These are phyloP conservation scores for Lagorchestes hirsutus DNA, from an alignment of 2,797 vertebrate species.

Conservation along the genomic window DNA sequence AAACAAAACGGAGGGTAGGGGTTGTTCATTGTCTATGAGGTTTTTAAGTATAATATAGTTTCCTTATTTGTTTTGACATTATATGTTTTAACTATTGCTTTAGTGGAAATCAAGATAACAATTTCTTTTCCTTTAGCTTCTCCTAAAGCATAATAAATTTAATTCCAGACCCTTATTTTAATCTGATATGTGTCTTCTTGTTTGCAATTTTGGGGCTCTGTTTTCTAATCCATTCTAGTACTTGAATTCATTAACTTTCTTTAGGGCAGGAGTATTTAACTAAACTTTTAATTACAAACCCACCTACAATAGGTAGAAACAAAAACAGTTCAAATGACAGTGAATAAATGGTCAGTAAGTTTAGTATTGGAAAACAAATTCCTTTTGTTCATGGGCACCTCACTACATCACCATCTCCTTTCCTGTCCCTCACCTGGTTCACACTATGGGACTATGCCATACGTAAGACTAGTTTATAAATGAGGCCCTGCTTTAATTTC, in stretches of 20 bases:
- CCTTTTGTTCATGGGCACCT: neutral
- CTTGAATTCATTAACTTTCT: neutral
- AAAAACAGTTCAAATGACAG: conserved; percentile 63
- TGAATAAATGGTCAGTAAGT: conserved; percentile 57
- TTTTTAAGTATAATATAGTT: too few relatives aligned
- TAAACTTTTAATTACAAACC: conserved; percentile 72
- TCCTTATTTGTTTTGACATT: too few relatives aligned
- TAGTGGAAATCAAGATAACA: neutral
- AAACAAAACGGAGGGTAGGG: too few relatives aligned
- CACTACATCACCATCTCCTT: neutral
- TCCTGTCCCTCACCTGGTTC: neutral
- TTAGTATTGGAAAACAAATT: conserved; percentile 44
- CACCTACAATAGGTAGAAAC: conserved; percentile 74
- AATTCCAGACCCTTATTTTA: neutral
- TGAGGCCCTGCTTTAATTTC: neutral
- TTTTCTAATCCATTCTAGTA: neutral
- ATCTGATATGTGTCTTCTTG: neutral
- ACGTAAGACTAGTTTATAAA: neutral
- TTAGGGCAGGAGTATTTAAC: conserved; percentile 75
- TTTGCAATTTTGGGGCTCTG: neutral
- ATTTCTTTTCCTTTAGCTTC: neutral
- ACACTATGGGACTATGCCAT: neutral
- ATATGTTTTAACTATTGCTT: neutral
- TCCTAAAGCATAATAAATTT: neutral
- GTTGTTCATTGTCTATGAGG: too few relatives aligned